These are phyloP conservation scores for Echeneis naucrates DNA, from an alignment of 2,797 vertebrate genomes.

Conservation along the genomic window DNA sequence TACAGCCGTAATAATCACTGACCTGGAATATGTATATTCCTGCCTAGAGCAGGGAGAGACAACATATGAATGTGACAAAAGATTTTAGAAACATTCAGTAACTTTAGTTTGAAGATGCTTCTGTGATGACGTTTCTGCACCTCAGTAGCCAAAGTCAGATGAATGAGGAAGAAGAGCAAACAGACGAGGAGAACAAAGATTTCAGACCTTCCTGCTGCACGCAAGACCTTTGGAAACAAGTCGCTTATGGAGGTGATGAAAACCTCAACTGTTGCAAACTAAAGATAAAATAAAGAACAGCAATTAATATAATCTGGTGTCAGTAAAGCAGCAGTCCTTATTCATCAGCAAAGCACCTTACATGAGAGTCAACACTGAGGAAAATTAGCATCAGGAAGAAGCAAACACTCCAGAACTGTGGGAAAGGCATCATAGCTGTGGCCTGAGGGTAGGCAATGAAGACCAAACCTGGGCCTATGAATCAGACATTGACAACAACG, in stretches of 20 bases:
- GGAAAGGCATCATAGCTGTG: constrained; percentile 71
- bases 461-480: constrained; percentile 72
- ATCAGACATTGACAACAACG: too few relatives aligned
- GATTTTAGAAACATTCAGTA: neutral
- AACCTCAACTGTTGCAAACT: constrained; percentile 69
- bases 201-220: constrained; percentile 38
- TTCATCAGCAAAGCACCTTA: constrained; percentile 43
- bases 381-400: constrained; percentile 79
- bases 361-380: constrained; percentile 87
- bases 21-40: constrained; percentile 89
- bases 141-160: constrained; percentile 60
- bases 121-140: constrained; percentile 22
- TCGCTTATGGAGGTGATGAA: constrained; percentile 57
- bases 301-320: too few relatives aligned
- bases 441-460: constrained; percentile 78
- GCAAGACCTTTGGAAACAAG: constrained; percentile 55
- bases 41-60: constrained; percentile 27
- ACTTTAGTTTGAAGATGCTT: neutral
- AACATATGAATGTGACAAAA: neutral
- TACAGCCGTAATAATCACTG: constrained; percentile 86
- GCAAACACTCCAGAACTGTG: constrained; percentile 72
- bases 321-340: fast-evolving
- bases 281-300: neutral
- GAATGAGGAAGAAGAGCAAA: constrained; percentile 44
- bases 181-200: constrained; percentile 65